These are phyloP conservation scores for Brachypterus glaber DNA, from an alignment of 2,888 invertebrate genomes.

Conservation along the genomic window DNA sequence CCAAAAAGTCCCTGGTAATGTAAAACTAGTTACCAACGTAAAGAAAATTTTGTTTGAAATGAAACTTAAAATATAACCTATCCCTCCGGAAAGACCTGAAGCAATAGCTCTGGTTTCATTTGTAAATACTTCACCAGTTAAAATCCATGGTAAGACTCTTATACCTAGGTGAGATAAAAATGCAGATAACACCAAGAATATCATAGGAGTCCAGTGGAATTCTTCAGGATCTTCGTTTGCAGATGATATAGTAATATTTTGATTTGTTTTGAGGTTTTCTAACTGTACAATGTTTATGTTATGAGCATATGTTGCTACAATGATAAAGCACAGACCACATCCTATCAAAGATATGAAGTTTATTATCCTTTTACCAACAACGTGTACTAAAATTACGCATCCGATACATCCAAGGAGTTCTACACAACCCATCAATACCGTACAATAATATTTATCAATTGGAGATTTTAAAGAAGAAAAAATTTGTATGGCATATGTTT, in stretches of 20 bases:
- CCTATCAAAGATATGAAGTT: conserved; percentile 58
- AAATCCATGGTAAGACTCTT: conserved; percentile 66
- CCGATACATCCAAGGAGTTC: conserved; percentile 58
- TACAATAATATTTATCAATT: conserved; percentile 66
- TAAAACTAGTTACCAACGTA: conserved; percentile 51
- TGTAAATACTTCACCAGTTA: conserved; percentile 69
- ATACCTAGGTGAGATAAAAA: conserved; percentile 62
- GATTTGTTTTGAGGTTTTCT: conserved; percentile 1
- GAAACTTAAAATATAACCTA: conserved; percentile 68
- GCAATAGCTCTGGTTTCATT: conserved; percentile 60
- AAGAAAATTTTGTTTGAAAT: conserved; percentile 65
- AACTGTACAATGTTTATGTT: conserved; percentile 24
- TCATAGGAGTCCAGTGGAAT: conserved; percentile 55
- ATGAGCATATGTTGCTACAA: conserved; percentile 49
- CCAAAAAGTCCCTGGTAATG: conserved; percentile 63
- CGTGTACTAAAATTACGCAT: conserved; percentile 60
- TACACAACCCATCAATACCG: conserved; percentile 59
- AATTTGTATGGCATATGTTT: conserved; percentile 66
- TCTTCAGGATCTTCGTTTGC: conserved; percentile 1
- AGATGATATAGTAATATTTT: neutral
- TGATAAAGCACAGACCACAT: conserved; percentile 55
- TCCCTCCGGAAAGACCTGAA: conserved; percentile 61
- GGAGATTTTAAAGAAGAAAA: conserved; percentile 63
- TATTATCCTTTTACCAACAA: conserved; percentile 61
- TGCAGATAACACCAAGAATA: conserved; percentile 55